Evolutionary conservation across 2,888 invertebrate genomes (phyloP).

Genomic region (Sylvicola cinctus): DNA sequence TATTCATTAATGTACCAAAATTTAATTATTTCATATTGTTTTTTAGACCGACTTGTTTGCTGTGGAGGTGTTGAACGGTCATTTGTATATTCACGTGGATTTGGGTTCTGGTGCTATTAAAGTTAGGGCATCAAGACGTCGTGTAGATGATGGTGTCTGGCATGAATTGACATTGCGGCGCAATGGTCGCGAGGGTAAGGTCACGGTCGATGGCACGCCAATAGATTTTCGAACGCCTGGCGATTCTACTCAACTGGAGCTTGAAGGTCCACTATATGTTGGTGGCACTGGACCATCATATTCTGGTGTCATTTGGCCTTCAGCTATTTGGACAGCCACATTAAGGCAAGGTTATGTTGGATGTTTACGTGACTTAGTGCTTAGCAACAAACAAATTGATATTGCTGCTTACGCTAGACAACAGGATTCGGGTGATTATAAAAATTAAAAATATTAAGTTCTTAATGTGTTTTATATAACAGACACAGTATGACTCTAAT

Average conservation of each 20-base stretch:
- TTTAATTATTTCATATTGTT: constrained; percentile 5
- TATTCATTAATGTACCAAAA: not conserved
- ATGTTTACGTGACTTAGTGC: constrained; percentile 71
- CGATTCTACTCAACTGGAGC: constrained; percentile 71
- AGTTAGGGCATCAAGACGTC: constrained; percentile 57
- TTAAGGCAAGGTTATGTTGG: constrained; percentile 84
- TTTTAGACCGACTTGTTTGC: constrained; percentile 73
- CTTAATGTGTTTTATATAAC: not conserved
- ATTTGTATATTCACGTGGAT: constrained; percentile 81
- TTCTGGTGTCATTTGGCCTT: constrained; percentile 54
- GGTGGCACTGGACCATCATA: constrained; percentile 74
- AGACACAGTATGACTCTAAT: too few species aligned
- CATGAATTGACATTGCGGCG: constrained; percentile 74
- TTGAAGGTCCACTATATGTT: constrained; percentile 72
- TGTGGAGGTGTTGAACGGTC: constrained; percentile 82
- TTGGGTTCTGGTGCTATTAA: constrained; percentile 80
- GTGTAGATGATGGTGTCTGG: constrained; percentile 83
- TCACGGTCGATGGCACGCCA: constrained; percentile 72
- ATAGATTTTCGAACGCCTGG: constrained; percentile 80
- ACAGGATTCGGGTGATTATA: constrained; percentile 60
- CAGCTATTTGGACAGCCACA: constrained; percentile 78
- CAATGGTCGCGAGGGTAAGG: constrained; percentile 62
- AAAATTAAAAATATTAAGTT: not conserved
- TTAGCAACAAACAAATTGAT: constrained; percentile 76
- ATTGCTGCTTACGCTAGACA: constrained; percentile 72